These are phyloP conservation scores for Hassar affinis DNA, from an alignment of 2,113 vertebrate genomes.

Conservation along the genomic window DNA sequence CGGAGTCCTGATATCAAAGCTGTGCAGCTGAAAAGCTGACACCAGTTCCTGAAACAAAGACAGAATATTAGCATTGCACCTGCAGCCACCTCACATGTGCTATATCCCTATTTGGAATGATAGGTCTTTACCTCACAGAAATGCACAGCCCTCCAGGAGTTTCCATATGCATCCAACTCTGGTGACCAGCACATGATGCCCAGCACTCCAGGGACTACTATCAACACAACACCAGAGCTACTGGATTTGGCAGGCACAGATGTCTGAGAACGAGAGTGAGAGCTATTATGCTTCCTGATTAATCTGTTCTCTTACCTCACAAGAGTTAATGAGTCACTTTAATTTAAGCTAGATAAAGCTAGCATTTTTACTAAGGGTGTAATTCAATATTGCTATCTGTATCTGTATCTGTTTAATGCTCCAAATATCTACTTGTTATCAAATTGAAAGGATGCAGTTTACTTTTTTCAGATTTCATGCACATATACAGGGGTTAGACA, in stretches of 20 bases:
- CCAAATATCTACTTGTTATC: background rate
- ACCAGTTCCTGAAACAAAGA: constrained; percentile 62
- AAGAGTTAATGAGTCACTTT: background rate
- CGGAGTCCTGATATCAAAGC: constrained; percentile 70
- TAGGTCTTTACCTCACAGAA: constrained; percentile 67
- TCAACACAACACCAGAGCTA: constrained; percentile 61
- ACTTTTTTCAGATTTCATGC: too few species aligned
- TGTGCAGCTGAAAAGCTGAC: constrained; percentile 67
- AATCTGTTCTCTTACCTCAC: background rate
- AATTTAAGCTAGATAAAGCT: background rate
- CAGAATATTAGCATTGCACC: background rate
- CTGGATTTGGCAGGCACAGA: constrained; percentile 65
- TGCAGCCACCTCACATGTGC: background rate
- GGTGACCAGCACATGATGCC: constrained; percentile 67
- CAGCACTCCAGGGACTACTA: constrained; percentile 65
- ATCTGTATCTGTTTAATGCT: background rate
- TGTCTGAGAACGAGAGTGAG: constrained; percentile 52
- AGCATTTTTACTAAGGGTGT: background rate
- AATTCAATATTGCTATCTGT: background rate
- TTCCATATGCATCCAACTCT: constrained; percentile 61
- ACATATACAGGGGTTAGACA: too few species aligned
- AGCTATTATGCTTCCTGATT: background rate
- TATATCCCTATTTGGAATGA: background rate
- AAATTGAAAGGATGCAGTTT: too few species aligned
- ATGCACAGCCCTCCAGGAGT: constrained; percentile 69